phyloP scores from a whole-genome alignment of 1,140 invertebrate species.

The Linepithema humile region DNA sequence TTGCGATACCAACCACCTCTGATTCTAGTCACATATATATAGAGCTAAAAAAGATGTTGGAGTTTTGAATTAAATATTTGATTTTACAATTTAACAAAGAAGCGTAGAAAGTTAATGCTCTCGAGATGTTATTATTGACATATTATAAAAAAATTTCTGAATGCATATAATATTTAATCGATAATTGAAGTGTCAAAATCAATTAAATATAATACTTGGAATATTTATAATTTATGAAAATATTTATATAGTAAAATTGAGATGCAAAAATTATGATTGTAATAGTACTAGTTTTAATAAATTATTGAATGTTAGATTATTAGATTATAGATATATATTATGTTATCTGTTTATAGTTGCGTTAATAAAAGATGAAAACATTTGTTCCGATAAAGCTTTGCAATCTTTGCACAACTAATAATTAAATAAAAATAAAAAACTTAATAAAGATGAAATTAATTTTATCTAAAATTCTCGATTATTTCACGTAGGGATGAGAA shows the following conservation, averaged over 20 bases:
- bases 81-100: not conserved
- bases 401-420: not conserved
- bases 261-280: not conserved
- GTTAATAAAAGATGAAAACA: not conserved
- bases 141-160: not conserved
- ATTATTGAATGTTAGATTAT: not conserved
- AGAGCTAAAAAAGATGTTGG: not conserved
- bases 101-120: not conserved
- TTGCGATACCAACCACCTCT: not conserved
- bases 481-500: not conserved
- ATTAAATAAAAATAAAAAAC: constrained; percentile 9
- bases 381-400: not conserved
- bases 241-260: not conserved
- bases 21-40: not conserved
- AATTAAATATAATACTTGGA: not conserved
- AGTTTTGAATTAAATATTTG: constrained; percentile 5
- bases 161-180: not conserved
- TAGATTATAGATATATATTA: not conserved
- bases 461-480: not conserved
- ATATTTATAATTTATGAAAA: not conserved
- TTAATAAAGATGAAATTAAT: not conserved
- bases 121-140: not conserved
- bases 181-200: not conserved
- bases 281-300: not conserved
- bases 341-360: not conserved